A percentile compares a stretch with the other conserved stretches of the same genome.
Conservation (phyloP, 2,113 vertebrate genomes). For the Poeciliopsis turrubarensis region DNA sequence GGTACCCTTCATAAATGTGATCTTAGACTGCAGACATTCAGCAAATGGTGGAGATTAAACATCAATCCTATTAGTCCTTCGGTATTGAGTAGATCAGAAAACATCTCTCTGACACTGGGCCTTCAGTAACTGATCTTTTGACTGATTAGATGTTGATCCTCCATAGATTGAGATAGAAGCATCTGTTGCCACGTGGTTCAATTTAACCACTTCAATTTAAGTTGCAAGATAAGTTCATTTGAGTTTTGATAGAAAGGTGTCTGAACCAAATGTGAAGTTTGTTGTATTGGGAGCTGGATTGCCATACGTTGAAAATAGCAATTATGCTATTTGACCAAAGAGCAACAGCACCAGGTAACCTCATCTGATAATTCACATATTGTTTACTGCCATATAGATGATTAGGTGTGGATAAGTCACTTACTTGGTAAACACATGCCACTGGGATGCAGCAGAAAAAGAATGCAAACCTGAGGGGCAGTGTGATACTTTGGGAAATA, state of each 20-base stretch:
- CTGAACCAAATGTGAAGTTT: too few species aligned
- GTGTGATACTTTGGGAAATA: neutral
- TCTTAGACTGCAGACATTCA: neutral
- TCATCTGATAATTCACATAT: too few species aligned
- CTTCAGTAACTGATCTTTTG: neutral
- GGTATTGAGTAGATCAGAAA: neutral
- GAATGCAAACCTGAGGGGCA: neutral
- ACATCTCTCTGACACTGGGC: neutral
- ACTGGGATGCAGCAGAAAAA: neutral
- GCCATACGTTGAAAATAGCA: neutral
- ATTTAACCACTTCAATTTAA: neutral
- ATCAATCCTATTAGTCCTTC: neutral
- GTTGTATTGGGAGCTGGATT: neutral
- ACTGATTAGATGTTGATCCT: too few species aligned
- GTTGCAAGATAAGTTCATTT: neutral
- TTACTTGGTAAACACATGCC: neutral
- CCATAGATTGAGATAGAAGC: too few species aligned
- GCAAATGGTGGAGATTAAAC: neutral
- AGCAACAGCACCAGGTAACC: too few species aligned
- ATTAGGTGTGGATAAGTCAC: too few species aligned
- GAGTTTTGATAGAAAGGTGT: too few species aligned
- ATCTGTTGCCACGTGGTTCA: too few species aligned
- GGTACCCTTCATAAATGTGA: constrained; percentile 40
- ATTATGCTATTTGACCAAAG: too few species aligned
- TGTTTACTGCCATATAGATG: neutral